A percentile compares a stretch with the other conserved stretches of the same genome.
Evolutionary conservation across 2,888 invertebrate genomes (phyloP).

Genomic region (Idaea dimidiata): DNA sequence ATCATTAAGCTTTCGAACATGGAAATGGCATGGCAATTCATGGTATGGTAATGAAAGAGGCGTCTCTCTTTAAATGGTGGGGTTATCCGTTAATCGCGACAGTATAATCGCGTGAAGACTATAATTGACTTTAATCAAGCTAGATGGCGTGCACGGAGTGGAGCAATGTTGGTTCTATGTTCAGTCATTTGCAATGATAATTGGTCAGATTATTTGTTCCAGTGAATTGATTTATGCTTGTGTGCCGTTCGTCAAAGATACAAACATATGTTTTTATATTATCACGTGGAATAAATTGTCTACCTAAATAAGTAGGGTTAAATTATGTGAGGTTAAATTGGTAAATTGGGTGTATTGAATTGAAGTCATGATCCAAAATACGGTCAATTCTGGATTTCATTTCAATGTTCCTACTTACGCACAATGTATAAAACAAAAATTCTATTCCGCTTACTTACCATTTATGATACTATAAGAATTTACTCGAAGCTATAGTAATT

Average conservation of each 20-base stretch:
- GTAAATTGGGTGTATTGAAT: no score
- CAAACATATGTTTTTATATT: no score
- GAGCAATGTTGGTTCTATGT: constrained; percentile 42
- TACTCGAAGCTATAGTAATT: constrained; percentile 47
- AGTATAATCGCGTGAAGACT: constrained; percentile 67
- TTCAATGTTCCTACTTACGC: no score
- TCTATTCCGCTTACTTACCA: neutral
- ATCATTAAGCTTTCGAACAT: constrained; percentile 57
- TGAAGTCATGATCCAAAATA: no score
- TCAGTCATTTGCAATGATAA: constrained; percentile 45
- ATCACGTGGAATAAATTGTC: no score
- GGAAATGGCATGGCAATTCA: constrained; percentile 59
- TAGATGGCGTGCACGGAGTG: constrained; percentile 54
- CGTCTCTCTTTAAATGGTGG: constrained; percentile 61
- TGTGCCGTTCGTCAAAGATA: constrained; percentile 23
- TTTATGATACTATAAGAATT: neutral
- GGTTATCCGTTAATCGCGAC: constrained; percentile 64
- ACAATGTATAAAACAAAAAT: constrained; percentile 7
- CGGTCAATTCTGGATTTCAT: no score
- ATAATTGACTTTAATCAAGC: constrained; percentile 72
- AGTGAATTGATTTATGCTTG: constrained; percentile 31
- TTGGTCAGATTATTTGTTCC: constrained; percentile 40
- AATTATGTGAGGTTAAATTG: no score
- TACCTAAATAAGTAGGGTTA: no score
- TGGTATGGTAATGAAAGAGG: constrained; percentile 60